phyloP scores from a whole-genome alignment of 2,797 vertebrate species.

The Falco rusticolus region DNA sequence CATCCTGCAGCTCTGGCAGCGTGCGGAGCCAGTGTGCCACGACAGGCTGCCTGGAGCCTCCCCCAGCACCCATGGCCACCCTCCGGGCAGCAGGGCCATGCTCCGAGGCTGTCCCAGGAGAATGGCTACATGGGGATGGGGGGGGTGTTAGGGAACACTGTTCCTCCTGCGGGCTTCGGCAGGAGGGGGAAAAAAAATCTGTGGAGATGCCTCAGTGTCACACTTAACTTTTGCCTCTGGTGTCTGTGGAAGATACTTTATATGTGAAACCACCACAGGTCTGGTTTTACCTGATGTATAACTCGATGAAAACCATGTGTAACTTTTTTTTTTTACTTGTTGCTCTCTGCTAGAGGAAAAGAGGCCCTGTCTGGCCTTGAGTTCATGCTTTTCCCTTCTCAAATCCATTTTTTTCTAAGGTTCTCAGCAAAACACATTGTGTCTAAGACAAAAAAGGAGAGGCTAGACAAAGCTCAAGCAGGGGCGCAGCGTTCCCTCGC shows the following conservation, averaged over 20 bases:
- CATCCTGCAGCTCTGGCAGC: accelerated
- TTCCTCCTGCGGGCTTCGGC: not conserved
- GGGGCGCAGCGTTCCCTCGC: not conserved
- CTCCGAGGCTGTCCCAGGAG: accelerated
- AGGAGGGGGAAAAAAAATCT: not conserved
- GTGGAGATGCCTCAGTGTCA: not conserved
- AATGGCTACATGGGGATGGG: not conserved
- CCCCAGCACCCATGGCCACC: accelerated
- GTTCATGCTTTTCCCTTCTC: not conserved
- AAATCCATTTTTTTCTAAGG: not conserved
- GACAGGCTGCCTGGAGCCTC: not conserved
- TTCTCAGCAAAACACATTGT: not conserved
- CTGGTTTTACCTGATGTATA: not conserved
- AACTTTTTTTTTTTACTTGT: not conserved
- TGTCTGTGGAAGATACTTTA: not conserved
- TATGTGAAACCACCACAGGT: not conserved
- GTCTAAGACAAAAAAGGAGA: not conserved
- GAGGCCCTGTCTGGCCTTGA: not conserved
- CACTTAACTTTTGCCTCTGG: not conserved
- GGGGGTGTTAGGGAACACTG: not conserved
- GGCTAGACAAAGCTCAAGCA: not conserved
- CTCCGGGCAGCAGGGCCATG: not conserved
- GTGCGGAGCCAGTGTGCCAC: accelerated
- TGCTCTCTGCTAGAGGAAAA: not conserved
- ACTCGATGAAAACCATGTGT: accelerated